Evolutionary conservation across 1,140 invertebrate genomes (phyloP).

Genomic region (Leptonema lineaticorne): DNA sequence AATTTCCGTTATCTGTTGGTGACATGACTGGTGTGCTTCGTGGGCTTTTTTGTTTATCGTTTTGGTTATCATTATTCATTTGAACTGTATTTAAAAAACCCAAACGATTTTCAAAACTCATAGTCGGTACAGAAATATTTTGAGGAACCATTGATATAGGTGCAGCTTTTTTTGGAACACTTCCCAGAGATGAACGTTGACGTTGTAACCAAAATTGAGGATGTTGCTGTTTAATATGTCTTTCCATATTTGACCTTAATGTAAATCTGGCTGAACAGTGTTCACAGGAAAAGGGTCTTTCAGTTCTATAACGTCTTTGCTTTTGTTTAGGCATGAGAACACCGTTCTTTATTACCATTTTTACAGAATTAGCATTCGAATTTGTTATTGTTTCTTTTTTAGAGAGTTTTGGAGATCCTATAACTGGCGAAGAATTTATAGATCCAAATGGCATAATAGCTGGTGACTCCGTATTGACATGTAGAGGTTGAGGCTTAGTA

Average conservation of each 20-base stretch:
- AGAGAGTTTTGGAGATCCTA: slow-evolving; percentile 35
- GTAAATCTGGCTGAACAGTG: slow-evolving; percentile 88
- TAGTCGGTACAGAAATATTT: slow-evolving; percentile 37
- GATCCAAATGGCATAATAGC: slow-evolving; percentile 30
- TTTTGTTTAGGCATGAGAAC: slow-evolving; percentile 88
- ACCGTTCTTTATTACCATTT: slow-evolving; percentile 89
- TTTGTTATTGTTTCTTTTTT: slow-evolving; percentile 42
- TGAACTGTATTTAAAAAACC: slow-evolving; percentile 33
- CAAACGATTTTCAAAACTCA: slow-evolving; percentile 33
- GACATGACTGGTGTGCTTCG: slow-evolving; percentile 13
- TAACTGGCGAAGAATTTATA: slow-evolving; percentile 18
- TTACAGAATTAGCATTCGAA: slow-evolving; percentile 66
- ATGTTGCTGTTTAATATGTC: slow-evolving; percentile 92
- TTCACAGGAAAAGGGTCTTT: slow-evolving; percentile 85
- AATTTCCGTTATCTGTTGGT: slow-evolving; percentile 33
- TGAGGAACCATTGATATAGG: slow-evolving; percentile 36
- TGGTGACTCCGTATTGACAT: slow-evolving; percentile 47
- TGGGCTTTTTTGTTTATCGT: slow-evolving; percentile 37
- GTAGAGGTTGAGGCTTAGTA: slow-evolving; percentile 46
- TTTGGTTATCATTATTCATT: neutral
- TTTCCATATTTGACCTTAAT: slow-evolving; percentile 87
- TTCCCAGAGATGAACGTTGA: slow-evolving; percentile 56
- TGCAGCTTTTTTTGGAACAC: slow-evolving; percentile 30
- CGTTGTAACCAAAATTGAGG: slow-evolving; percentile 83
- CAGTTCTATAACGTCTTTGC: slow-evolving; percentile 86